These are phyloP conservation scores for Stichodactyla helianthus DNA, from an alignment of 64 coral and sea anemone genomes.

Conservation along the genomic window DNA sequence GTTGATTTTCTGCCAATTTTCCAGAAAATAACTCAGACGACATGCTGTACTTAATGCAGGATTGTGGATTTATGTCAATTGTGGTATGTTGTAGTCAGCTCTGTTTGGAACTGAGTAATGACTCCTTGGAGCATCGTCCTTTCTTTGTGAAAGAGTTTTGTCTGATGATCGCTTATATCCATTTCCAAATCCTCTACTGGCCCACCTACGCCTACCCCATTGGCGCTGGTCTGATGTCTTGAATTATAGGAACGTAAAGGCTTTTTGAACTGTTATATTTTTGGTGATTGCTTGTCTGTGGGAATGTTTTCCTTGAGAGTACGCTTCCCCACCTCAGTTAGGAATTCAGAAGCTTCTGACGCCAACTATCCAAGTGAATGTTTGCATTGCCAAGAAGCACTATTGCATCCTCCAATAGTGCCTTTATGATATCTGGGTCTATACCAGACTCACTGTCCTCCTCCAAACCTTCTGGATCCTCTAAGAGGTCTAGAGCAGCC, in stretches of 20 bases:
- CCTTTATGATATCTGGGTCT: not conserved
- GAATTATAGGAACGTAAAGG: not conserved
- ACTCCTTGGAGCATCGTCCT: too few relatives aligned
- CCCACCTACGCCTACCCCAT: too few relatives aligned
- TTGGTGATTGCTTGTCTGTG: not conserved
- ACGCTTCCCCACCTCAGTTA: conserved; percentile 15
- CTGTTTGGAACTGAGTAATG: too few relatives aligned
- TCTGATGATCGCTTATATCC: too few relatives aligned
- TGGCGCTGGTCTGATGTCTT: not conserved
- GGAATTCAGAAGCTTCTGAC: conserved; percentile 11
- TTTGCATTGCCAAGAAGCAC: conserved; percentile 26
- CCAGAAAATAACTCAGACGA: not conserved
- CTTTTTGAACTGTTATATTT: not conserved
- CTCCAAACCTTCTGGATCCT: not conserved
- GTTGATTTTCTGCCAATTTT: conserved; percentile 19
- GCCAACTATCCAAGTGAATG: conserved; percentile 13
- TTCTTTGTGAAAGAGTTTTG: too few relatives aligned
- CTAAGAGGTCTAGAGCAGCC: conserved; percentile 13
- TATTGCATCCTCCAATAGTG: conserved; percentile 19
- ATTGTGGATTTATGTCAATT: too few relatives aligned
- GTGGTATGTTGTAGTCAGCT: too few relatives aligned
- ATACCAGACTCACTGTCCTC: not conserved
- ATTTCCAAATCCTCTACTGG: too few relatives aligned
- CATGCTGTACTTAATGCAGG: too few relatives aligned
- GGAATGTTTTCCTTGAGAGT: conserved; percentile 8